Conservation (phyloP, 2,797 vertebrate genomes). For the Myotis planiceps region DNA sequence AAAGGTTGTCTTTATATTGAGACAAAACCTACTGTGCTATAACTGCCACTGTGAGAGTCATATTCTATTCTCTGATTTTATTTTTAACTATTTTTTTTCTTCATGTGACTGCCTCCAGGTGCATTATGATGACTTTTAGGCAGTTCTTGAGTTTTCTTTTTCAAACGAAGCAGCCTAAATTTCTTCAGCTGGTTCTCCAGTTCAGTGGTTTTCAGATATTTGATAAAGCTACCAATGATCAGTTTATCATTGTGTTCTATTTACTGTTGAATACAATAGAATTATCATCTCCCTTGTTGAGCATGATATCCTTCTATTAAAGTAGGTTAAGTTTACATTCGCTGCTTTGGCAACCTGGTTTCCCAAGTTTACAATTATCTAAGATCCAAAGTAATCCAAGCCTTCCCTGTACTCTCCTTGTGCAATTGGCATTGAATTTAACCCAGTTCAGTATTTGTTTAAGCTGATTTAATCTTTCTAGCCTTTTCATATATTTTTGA, state of each 20-base stretch:
- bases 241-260: not conserved
- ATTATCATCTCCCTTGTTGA: not conserved
- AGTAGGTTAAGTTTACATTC: not conserved
- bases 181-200: not conserved
- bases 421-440: not conserved
- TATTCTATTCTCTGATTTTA: not conserved
- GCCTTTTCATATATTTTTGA: not conserved
- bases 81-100: constrained; percentile 27
- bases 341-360: not conserved
- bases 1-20: not conserved
- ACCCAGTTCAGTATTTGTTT: not conserved
- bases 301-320: not conserved
- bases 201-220: not conserved
- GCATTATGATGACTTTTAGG: not conserved
- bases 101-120: not conserved
- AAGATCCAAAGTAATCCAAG: not conserved
- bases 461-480: not conserved
- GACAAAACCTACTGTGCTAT: not conserved
- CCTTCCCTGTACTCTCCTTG: not conserved
- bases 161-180: not conserved
- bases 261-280: not conserved
- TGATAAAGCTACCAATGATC: not conserved
- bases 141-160: not conserved
- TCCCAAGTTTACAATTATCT: not conserved
- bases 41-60: not conserved